Evolutionary conservation across 2,888 invertebrate species (phyloP).

Genomic region (Agrochola lychnidis): DNA sequence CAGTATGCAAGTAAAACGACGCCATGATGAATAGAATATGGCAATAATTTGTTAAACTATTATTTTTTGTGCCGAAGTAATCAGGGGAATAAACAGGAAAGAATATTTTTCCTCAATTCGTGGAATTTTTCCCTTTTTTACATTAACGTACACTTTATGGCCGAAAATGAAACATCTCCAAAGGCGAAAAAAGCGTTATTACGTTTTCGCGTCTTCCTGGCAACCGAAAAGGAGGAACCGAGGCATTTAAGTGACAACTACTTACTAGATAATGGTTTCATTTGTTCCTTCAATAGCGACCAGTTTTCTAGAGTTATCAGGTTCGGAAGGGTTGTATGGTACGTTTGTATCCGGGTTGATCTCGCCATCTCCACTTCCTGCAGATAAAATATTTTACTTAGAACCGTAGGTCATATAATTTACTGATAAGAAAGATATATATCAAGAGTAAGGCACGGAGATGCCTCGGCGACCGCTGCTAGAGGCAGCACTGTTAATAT

Average conservation of each 20-base stretch:
- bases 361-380: conserved; percentile 75
- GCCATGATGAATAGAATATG: too few species aligned
- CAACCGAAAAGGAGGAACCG: neutral
- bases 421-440: neutral
- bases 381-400: conserved; percentile 16
- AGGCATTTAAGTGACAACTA: neutral
- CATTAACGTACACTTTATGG: too few species aligned
- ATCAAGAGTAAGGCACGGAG: too few species aligned
- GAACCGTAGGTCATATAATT: neutral
- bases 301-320: conserved; percentile 66
- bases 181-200: neutral
- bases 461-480: neutral
- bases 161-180: too few species aligned
- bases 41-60: too few species aligned
- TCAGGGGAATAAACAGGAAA: too few species aligned
- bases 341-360: conserved; percentile 54
- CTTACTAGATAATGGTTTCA: conserved; percentile 74
- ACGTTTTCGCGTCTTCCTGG: neutral
- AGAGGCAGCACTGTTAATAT: neutral
- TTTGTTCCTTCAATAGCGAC: conserved; percentile 75
- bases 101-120: too few species aligned
- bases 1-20: too few species aligned
- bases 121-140: too few species aligned
- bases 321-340: neutral
- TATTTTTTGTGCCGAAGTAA: too few species aligned